Evolutionary conservation across 2,113 vertebrate species (phyloP).

Genomic region (Halcyon senegalensis): DNA sequence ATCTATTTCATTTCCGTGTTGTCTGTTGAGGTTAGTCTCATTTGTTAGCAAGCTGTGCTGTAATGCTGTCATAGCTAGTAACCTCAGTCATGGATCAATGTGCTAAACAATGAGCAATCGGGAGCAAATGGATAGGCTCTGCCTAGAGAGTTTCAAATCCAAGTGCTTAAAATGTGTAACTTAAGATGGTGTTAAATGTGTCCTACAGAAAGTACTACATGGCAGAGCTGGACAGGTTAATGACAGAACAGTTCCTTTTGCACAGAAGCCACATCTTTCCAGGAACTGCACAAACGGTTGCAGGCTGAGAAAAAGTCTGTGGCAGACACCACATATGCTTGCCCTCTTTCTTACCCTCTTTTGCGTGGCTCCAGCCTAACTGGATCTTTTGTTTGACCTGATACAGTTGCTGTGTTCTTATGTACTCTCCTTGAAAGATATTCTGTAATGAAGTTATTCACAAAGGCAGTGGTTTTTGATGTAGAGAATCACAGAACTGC

Average conservation of each 20-base stretch:
- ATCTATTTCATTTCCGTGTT: not conserved
- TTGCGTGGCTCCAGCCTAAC: not conserved
- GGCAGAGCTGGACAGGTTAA: not conserved
- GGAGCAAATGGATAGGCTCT: not conserved
- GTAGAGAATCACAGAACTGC: not conserved
- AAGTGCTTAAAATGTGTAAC: not conserved
- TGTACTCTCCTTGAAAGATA: not conserved
- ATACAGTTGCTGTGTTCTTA: not conserved
- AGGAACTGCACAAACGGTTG: not conserved
- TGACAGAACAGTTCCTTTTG: not conserved
- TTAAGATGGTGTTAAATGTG: not conserved
- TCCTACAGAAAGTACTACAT: not conserved
- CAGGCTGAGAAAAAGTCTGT: not conserved
- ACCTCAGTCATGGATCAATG: conserved; percentile 8
- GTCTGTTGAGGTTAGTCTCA: not conserved
- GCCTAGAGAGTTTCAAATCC: not conserved
- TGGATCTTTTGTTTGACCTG: not conserved
- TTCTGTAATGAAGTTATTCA: not conserved
- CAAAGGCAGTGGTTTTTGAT: not conserved
- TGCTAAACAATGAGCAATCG: not conserved
- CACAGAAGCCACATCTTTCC: not conserved
- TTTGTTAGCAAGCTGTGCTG: not conserved
- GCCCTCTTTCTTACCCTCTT: not conserved
- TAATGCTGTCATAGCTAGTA: not conserved
- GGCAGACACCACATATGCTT: not conserved